Evolutionary conservation across 2,113 vertebrate species (phyloP).

Genomic region (Dicrurus megarhynchus): DNA sequence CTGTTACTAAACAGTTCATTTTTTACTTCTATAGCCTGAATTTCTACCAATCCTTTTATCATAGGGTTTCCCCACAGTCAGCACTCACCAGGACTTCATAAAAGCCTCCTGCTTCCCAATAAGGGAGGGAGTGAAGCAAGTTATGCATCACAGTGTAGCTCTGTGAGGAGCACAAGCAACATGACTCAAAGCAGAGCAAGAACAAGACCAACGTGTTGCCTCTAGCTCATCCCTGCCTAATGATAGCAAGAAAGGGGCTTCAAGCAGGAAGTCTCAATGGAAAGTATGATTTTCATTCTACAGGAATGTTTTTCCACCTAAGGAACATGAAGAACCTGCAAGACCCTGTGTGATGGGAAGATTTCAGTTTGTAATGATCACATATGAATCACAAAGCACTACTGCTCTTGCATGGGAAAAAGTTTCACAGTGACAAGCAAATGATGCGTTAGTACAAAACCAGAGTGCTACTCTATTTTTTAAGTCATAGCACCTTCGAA

Average conservation of each 20-base stretch:
- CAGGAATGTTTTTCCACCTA: background rate
- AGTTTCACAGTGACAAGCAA: background rate
- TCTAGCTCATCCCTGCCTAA: background rate
- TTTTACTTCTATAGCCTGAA: background rate
- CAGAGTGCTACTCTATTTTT: background rate
- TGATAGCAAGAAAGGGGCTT: background rate
- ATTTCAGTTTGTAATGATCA: background rate
- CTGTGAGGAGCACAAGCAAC: background rate
- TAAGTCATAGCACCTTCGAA: background rate
- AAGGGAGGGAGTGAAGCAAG: background rate
- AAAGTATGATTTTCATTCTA: background rate
- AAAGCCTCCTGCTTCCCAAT: background rate
- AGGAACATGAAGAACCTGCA: background rate
- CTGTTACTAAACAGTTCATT: background rate
- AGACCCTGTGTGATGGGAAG: background rate
- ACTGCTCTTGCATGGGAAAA: background rate
- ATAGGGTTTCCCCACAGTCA: background rate
- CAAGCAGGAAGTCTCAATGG: background rate
- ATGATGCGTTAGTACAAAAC: background rate
- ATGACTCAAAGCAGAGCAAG: background rate
- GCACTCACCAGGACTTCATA: background rate
- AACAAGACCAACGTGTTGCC: background rate
- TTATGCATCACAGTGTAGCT: background rate
- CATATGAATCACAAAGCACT: background rate
- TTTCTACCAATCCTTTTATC: background rate